These are phyloP conservation scores for Fopius arisanus DNA, from an alignment of 1,140 invertebrate species.

Conservation along the genomic window DNA sequence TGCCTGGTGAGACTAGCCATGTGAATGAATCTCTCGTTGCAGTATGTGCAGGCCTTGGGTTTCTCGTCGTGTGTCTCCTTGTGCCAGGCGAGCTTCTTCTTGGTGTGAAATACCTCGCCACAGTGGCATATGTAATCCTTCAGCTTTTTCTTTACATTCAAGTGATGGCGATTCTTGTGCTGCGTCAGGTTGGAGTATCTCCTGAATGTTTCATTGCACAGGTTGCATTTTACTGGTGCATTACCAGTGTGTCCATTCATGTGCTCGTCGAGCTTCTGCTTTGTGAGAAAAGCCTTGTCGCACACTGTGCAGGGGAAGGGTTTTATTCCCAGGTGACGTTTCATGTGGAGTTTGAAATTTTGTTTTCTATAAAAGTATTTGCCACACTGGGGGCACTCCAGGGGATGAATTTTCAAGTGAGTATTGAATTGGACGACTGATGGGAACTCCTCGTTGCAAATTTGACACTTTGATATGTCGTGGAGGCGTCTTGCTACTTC, in stretches of 20 bases:
- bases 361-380: constrained; percentile 78
- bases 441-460: constrained; percentile 70
- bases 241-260: constrained; percentile 83
- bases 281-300: constrained; percentile 81
- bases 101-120: constrained; percentile 82
- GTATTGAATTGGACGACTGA: constrained; percentile 71
- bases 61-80: constrained; percentile 83
- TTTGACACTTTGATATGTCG: constrained; percentile 65
- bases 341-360: constrained; percentile 79
- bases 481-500: constrained; percentile 55
- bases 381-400: constrained; percentile 80
- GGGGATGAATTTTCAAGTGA: constrained; percentile 79
- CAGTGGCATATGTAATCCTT: constrained; percentile 84
- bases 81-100: constrained; percentile 84
- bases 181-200: constrained; percentile 86
- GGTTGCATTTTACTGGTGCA: constrained; percentile 80
- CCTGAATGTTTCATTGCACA: constrained; percentile 84
- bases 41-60: constrained; percentile 84
- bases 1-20: constrained; percentile 82
- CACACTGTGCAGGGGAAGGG: constrained; percentile 81
- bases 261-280: constrained; percentile 80
- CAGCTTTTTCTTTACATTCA: constrained; percentile 71
- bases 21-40: constrained; percentile 85
- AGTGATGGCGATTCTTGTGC: constrained; percentile 77
- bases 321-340: constrained; percentile 80